Base-by-base conservation (phyloP, 2,888 invertebrate species). In the Chrysina gloriosa region DNA sequence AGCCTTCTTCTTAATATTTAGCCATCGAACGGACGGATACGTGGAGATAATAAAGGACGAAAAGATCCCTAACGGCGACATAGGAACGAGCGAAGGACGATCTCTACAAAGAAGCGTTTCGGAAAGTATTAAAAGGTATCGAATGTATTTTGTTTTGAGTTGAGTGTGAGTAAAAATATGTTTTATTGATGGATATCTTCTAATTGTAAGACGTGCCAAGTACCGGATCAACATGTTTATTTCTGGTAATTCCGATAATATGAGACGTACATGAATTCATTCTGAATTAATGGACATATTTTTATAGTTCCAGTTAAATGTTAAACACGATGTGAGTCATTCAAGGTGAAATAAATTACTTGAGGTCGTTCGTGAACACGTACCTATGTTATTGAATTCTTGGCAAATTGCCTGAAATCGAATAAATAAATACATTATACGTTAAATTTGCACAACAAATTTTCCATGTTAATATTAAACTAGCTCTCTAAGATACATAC, bases 61-160 rank as follows among this genome's bases (percentile, higher is more conserved):
- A 71, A 81, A 87, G 71, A 78, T 85, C 69, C 77, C 85, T 9
- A 86, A 86, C 70, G 86, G 86, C 1, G 88, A 88, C 3, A 72
- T 86, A 29, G 84, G 84, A 65, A 84, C 83, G 71, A 85, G 85
- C 36, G 72, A 72, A 19, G 68, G 39, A 19, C 74, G 73, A 71
- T 76, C 76, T 14, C 70, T 71, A n/a, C 78, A 78, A 31, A 75
- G 72, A 63, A 81, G 79, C 69, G 71, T 80, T 25, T 77, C 78
- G 6, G 83, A 83, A 67, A 82, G 81, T 71, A 72, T 80, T 63
- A 81, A 75, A 70, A 82, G 82, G 82, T 82, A 74, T 54, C 65
- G 3, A 36, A 14, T 7, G 9, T 14, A 34, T 45, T 45, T 45
- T 14, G 14, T 45, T 45, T 16, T 14, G 36, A 36, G 14, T 36